phyloP scores from a whole-genome alignment of 2,888 invertebrate genomes.

The Sminthurides aquaticus region DNA sequence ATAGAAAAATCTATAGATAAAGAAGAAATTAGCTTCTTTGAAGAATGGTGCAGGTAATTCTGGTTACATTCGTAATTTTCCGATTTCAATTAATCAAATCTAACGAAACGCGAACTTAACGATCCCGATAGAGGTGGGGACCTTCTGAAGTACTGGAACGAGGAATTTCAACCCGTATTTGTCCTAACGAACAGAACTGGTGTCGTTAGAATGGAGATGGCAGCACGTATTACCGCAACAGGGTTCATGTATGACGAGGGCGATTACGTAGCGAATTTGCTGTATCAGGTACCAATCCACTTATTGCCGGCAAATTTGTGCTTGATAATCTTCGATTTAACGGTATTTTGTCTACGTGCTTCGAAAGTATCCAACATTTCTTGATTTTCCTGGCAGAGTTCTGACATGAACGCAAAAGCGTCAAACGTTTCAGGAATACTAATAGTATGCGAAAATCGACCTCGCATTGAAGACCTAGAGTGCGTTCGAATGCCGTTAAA shows the following conservation, averaged over 20 bases:
- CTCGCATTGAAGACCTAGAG: constrained; percentile 1
- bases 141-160: constrained; percentile 17
- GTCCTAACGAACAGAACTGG: constrained; percentile 1
- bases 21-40: constrained; percentile 19
- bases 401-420: not conserved
- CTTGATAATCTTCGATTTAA: too few species aligned
- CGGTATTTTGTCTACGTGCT: too few species aligned
- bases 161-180: constrained; percentile 13
- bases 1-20: constrained; percentile 3
- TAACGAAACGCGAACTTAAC: too few species aligned
- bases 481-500: constrained; percentile 8
- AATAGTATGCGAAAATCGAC: constrained; percentile 19
- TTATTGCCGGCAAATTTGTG: too few species aligned
- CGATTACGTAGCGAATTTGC: constrained; percentile 16
- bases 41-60: constrained; percentile 18
- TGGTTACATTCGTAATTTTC: not conserved
- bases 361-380: too few species aligned
- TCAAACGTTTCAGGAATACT: constrained; percentile 16
- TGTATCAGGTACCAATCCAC: constrained; percentile 18
- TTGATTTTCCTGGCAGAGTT: too few species aligned
- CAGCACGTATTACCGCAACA: constrained; percentile 1
- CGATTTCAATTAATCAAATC: not conserved
- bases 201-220: not conserved
- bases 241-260: constrained; percentile 7
- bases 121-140: too few species aligned